Base-by-base conservation (phyloP, 2,113 vertebrate species). In the Typhlomys cinereus region DNA sequence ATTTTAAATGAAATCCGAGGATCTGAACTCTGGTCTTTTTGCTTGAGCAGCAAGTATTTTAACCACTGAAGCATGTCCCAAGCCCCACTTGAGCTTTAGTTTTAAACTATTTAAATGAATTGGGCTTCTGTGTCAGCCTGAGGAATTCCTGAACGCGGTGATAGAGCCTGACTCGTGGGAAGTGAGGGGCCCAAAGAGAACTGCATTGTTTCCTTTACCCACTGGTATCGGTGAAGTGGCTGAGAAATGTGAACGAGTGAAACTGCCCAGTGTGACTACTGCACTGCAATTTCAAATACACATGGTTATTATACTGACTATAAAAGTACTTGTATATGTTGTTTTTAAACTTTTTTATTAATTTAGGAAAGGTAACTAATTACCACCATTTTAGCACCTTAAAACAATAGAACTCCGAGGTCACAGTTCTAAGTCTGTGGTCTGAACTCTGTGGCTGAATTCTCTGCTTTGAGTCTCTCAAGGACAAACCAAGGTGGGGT, bases 341-440 rank as follows among this genome's bases (percentile, higher is more conserved):
- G 44, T 20, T 59, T 57, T 48, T 50, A 85, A 88, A 10, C 73
- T 92, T 39, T 21, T 59, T 52, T 71, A 29, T 73, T 71, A 34
- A 78, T 41, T 92, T 84, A 89, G 12, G 67, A 73, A 20, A 70
- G 57, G 15, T 62, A 87, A 91, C 73, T 75, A 36, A 64, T 41
- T 5, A 46, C n/a, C 31, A 73, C 21, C 48, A 66, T 15, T 73
- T 17, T 48, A 50, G 79, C 44, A 64, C 25, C n/a, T 67, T 27
- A 84, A 78, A 82, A 29, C 5, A n/a, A 61, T 48, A 64, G n/a
- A n/a, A n/a, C n/a, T n/a, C 36, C 52, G 20, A 50, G 31, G 52
- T 41, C 61, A 10, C 21, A 46, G n/a, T 39, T 67, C 29, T 70
- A 12, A 57, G 48, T 31, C 67, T 64, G 69, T 52, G 80, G 29